These are phyloP conservation scores for Daphoenositta chrysoptera DNA, from an alignment of 2,113 vertebrate genomes.

Conservation along the genomic window DNA sequence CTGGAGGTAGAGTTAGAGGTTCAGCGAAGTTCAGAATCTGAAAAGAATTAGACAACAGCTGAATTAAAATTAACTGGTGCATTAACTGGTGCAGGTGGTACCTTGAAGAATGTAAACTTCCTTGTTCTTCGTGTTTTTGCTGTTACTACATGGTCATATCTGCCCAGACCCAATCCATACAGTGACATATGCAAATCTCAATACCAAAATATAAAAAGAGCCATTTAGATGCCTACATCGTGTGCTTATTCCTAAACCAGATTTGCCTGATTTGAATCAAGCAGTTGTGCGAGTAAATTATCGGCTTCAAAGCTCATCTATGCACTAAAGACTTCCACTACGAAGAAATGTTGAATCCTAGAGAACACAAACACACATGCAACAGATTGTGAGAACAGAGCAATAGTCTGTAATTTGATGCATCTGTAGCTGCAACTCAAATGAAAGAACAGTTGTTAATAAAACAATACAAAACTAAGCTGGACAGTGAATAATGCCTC, in stretches of 20 bases:
- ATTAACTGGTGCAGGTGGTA: background rate
- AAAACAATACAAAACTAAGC: background rate
- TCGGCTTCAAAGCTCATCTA: background rate
- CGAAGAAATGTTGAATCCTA: background rate
- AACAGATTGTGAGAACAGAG: background rate
- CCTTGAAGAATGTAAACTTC: background rate
- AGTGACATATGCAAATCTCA: background rate
- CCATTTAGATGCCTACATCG: background rate
- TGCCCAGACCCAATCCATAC: background rate
- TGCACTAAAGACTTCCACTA: background rate
- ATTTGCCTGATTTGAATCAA: background rate
- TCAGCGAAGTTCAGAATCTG: slow-evolving; percentile 87
- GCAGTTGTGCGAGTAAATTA: background rate
- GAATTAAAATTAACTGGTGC: background rate
- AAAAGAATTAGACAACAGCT: slow-evolving; percentile 37
- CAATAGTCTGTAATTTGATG: background rate
- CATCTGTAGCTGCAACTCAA: slow-evolving; percentile 9
- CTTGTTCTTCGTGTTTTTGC: background rate
- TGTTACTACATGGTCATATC: background rate
- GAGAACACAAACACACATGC: background rate
- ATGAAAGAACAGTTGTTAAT: background rate
- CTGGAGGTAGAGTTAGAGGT: slow-evolving; percentile 80
- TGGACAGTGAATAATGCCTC: background rate
- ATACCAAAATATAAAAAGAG: background rate
- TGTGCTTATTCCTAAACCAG: background rate